These are phyloP conservation scores for Tenthredo livida DNA, from an alignment of 2,888 invertebrate genomes.

Conservation along the genomic window DNA sequence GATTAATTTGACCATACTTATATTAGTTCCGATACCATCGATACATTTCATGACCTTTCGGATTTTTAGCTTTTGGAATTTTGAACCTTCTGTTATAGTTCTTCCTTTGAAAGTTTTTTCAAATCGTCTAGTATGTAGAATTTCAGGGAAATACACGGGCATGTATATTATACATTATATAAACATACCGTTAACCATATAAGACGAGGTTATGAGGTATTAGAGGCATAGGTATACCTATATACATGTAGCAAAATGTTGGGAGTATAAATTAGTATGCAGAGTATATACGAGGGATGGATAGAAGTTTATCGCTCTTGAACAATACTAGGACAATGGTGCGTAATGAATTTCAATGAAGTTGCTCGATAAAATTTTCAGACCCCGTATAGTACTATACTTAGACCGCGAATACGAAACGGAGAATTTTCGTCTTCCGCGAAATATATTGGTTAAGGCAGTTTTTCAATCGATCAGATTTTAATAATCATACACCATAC, in stretches of 20 bases:
- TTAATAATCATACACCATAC: too few relatives aligned
- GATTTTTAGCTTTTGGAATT: too few relatives aligned
- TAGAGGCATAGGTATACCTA: not conserved
- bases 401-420: not conserved
- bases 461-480: too few relatives aligned
- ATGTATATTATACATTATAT: not conserved
- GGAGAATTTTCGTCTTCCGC: not conserved
- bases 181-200: not conserved
- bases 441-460: not conserved
- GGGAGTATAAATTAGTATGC: conserved; percentile 28
- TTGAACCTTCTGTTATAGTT: too few relatives aligned
- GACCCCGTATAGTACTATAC: not conserved
- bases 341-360: conserved; percentile 45
- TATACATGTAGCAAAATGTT: not conserved
- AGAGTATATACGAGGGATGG: not conserved
- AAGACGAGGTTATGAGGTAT: not conserved
- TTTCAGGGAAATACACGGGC: too few relatives aligned
- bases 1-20: too few relatives aligned
- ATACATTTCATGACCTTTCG: too few relatives aligned
- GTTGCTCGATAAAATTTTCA: conserved; percentile 28
- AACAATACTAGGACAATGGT: conserved; percentile 41
- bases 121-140: too few relatives aligned
- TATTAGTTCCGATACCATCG: too few relatives aligned
- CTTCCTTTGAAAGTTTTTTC: too few relatives aligned
- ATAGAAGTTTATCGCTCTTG: conserved; percentile 35